phyloP scores from a whole-genome alignment of 2,113 vertebrate species.

The Syngnathus floridae region DNA sequence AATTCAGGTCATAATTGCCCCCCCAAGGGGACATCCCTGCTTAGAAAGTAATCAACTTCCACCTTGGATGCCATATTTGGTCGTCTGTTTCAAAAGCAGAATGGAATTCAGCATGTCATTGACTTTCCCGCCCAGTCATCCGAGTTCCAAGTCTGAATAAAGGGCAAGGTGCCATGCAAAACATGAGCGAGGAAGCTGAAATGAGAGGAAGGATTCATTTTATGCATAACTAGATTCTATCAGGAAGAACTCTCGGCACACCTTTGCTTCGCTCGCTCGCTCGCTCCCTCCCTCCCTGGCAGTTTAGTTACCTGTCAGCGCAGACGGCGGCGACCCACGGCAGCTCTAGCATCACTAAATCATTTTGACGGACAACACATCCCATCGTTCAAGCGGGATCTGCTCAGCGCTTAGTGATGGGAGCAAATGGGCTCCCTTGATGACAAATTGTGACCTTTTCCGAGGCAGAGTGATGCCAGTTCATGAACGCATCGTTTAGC shows the following conservation, averaged over 20 bases:
- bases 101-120: neutral
- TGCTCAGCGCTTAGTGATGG: slow-evolving; percentile 39
- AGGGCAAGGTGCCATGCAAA: neutral
- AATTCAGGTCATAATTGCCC: neutral
- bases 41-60: neutral
- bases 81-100: neutral
- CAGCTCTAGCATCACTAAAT: slow-evolving; percentile 49
- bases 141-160: neutral
- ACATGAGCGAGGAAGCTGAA: neutral
- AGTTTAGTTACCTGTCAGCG: slow-evolving; percentile 58
- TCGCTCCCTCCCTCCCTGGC: slow-evolving; percentile 1
- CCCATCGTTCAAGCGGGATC: slow-evolving; percentile 26
- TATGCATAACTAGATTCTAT: neutral
- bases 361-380: slow-evolving; percentile 49
- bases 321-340: slow-evolving; percentile 33
- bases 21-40: neutral
- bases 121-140: neutral
- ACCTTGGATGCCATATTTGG: neutral
- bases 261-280: neutral
- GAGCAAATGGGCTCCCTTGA: slow-evolving; percentile 31
- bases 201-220: neutral
- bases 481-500: slow-evolving; percentile 33
- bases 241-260: slow-evolving; percentile 9
- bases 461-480: slow-evolving; percentile 24
- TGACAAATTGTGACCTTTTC: slow-evolving; percentile 43